Conservation (phyloP, 2,797 vertebrate genomes). For the Notolabrus celidotus region DNA sequence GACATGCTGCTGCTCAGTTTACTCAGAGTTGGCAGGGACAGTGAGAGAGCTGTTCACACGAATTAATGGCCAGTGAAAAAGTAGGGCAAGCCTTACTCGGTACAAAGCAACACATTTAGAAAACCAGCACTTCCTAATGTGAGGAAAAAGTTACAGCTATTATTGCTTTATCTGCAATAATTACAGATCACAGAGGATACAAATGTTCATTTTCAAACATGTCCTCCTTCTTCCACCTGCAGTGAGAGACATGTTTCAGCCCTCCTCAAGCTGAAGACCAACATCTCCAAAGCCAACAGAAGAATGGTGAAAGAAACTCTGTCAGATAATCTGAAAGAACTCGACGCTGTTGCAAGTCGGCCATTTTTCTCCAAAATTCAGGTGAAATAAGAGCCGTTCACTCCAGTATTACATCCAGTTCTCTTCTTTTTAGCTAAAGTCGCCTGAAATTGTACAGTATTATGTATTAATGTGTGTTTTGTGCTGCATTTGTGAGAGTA, state of each 20-base stretch:
- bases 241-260: constrained; percentile 65
- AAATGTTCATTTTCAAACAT: not conserved
- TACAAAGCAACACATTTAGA: too few relatives aligned
- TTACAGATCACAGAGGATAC: too few relatives aligned
- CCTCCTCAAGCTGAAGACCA: constrained; percentile 76
- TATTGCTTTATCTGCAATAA: too few relatives aligned
- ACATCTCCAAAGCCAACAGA: constrained; percentile 52
- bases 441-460: not conserved
- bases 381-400: constrained; percentile 23
- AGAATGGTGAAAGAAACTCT: constrained; percentile 61
- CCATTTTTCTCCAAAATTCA: constrained; percentile 77
- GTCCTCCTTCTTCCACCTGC: not conserved
- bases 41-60: too few relatives aligned
- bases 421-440: not conserved
- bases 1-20: not conserved
- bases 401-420: not conserved
- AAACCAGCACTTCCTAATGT: too few relatives aligned
- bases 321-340: constrained; percentile 28
- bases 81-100: too few relatives aligned
- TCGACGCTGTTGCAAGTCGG: fast-evolving
- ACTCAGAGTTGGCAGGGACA: not conserved
- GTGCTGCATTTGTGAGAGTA: not conserved
- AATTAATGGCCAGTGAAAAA: too few relatives aligned
- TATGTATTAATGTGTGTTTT: not conserved
- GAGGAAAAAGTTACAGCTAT: too few relatives aligned